Evolutionary conservation across 2,797 vertebrate genomes (phyloP), one percentile per base, ranked within the genome.

Genomic region (Chelon auratus): DNA sequence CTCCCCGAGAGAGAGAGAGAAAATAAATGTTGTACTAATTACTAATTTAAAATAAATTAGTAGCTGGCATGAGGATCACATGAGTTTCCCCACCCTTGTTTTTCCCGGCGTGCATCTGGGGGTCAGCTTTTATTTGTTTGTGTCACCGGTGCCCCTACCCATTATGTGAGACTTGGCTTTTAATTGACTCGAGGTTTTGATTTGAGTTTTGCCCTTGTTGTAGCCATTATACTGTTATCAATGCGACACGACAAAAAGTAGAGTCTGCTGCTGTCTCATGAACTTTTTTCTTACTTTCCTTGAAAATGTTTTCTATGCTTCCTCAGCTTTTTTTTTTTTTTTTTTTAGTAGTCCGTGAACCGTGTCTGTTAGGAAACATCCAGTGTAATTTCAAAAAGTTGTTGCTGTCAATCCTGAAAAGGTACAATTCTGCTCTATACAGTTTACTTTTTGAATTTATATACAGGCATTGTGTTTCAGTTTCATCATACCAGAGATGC

Each of bases 321-420:
- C 15, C 15, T 30, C 4, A 37, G 64, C 48, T 22, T 37, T 37
- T 53, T 42, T 18, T 36, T 13, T 39, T 5, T 12, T 30, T 59
- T 43, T 39, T 20, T 24, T 17, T 26, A 15, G 33, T 40, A 72
- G 24, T 13, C 20, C 4, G 17, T 48, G 7, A 69, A 55, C 22
- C 4, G 1, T 18, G 26, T 2, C 40, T 70, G 12, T 20, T 10
- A 47, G 58, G 61, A 62, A 53, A 62, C 9, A 2, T 64, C 13
- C 20, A 20, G 40, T 12, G 42, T 62, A 68, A 58, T 60, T 9
- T 48, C 3, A 65, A 62, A 73, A 42, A 50, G 0, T 26, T 0
- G 4, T 64, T 48, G 9, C 53, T 61, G 36, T 70, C 62, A 39
- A 52, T 69, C n/a, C 8, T 30, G 33, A 20, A 54, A 26, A 47